Evolutionary conservation across 2,113 vertebrate genomes (phyloP).

Genomic region (Triplophysa tibetana): DNA sequence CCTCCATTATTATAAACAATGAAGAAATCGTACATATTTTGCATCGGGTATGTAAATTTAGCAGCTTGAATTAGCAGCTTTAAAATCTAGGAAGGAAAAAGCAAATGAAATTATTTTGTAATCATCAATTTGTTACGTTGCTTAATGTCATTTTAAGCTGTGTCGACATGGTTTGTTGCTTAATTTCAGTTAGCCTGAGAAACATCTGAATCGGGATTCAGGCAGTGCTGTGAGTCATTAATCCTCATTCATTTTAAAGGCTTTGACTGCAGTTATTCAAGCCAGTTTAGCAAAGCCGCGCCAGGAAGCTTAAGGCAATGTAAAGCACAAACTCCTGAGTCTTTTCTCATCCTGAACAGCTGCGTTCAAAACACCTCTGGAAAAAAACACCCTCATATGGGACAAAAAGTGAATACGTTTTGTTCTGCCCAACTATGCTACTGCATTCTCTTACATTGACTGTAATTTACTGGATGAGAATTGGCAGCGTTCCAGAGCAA

Average conservation of each 20-base stretch:
- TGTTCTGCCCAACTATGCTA: not conserved
- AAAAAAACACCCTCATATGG: not conserved
- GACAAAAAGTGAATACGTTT: not conserved
- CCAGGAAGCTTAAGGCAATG: constrained; percentile 7
- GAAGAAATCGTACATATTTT: no score
- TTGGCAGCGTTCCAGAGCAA: constrained; percentile 9
- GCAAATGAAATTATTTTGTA: not conserved
- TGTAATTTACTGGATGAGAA: not conserved
- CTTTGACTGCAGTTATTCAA: constrained; percentile 24
- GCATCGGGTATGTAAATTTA: no score
- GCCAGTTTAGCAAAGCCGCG: constrained; percentile 29
- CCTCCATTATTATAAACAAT: no score
- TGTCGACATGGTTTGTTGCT: constrained; percentile 11
- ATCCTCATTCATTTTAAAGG: constrained; percentile 44
- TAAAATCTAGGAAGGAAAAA: not conserved
- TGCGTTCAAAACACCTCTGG: constrained; percentile 26
- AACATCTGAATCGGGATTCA: constrained; percentile 19
- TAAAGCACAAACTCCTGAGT: constrained; percentile 28
- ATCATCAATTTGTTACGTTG: not conserved
- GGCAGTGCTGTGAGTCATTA: constrained; percentile 42
- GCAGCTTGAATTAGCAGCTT: no score
- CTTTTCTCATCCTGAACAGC: constrained; percentile 1
- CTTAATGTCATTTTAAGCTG: not conserved
- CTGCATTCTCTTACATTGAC: not conserved
- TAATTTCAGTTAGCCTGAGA: not conserved